These are phyloP conservation scores for Thunnus maccoyii DNA, from an alignment of 2,113 vertebrate genomes.

Conservation along the genomic window DNA sequence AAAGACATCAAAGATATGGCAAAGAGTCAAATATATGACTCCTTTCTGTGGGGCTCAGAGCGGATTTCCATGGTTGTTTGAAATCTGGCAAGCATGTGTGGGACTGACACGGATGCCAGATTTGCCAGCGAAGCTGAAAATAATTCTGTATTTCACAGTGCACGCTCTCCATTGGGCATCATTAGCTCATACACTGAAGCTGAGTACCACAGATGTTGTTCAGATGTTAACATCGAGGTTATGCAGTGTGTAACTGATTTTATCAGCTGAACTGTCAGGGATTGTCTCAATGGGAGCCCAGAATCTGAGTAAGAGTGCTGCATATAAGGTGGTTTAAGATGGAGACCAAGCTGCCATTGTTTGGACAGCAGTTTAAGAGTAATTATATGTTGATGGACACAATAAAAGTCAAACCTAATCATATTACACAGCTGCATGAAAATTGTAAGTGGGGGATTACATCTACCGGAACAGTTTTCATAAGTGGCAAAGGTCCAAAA, in stretches of 20 bases:
- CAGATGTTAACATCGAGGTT: slow-evolving; percentile 47
- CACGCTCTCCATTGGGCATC: slow-evolving; percentile 40
- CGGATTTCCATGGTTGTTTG: slow-evolving; percentile 6
- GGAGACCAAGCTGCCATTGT: neutral
- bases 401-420: slow-evolving; percentile 22
- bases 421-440: neutral
- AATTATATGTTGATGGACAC: slow-evolving; percentile 13
- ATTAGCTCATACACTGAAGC: slow-evolving; percentile 35
- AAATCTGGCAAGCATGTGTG: slow-evolving; percentile 18
- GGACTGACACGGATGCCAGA: slow-evolving; percentile 25
- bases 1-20: slow-evolving; percentile 26
- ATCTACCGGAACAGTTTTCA: slow-evolving; percentile 15
- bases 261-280: slow-evolving; percentile 28
- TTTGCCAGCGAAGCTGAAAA: slow-evolving; percentile 31
- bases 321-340: neutral
- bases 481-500: slow-evolving; percentile 15
- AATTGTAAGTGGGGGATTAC: neutral
- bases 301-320: neutral
- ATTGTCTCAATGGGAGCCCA: slow-evolving; percentile 10
- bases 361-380: neutral
- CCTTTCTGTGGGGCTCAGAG: neutral
- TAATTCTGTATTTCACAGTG: slow-evolving; percentile 6
- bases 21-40: slow-evolving; percentile 5
- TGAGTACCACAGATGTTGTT: slow-evolving; percentile 30
- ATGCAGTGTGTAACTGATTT: slow-evolving; percentile 23